phyloP scores from a whole-genome alignment of 2,797 vertebrate genomes.

The Sebastes cheni region DNA sequence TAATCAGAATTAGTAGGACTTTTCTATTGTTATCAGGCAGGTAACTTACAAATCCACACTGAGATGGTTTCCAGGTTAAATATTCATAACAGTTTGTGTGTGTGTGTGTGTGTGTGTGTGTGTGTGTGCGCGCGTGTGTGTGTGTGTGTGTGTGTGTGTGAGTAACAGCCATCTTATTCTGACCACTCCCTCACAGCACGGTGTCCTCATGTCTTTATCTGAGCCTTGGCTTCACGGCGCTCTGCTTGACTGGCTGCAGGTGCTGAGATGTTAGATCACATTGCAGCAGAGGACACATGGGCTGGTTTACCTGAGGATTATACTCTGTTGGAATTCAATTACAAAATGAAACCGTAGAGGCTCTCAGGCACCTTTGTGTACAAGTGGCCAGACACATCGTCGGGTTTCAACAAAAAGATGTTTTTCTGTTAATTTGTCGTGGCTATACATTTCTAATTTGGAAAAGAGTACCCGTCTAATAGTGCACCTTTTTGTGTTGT shows the following conservation, averaged over 20 bases:
- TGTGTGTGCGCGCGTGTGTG: slow-evolving; percentile 16
- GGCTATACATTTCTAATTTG: background rate
- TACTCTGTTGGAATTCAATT: slow-evolving; percentile 47
- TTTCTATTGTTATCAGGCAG: background rate
- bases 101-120: background rate
- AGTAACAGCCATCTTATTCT: background rate
- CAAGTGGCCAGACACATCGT: background rate
- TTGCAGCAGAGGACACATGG: slow-evolving; percentile 44
- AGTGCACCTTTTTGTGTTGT: too few species aligned
- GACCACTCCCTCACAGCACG: slow-evolving; percentile 23
- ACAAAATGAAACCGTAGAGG: slow-evolving; percentile 42
- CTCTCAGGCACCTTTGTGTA: slow-evolving; percentile 1
- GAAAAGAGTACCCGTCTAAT: background rate
- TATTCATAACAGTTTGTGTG: slow-evolving; percentile 47
- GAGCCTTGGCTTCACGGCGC: background rate
- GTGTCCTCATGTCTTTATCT: slow-evolving; percentile 1
- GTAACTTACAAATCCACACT: slow-evolving; percentile 1
- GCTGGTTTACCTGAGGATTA: slow-evolving; percentile 53
- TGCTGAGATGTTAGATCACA: slow-evolving; percentile 47
- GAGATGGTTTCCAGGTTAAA: slow-evolving; percentile 58
- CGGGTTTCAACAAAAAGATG: background rate
- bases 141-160: slow-evolving; percentile 4
- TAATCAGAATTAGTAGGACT: background rate
- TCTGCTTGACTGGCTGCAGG: slow-evolving; percentile 52
- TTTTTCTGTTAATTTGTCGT: background rate